phyloP scores from a whole-genome alignment of 2,797 vertebrate genomes.

The Pyrocephalus nanus region DNA sequence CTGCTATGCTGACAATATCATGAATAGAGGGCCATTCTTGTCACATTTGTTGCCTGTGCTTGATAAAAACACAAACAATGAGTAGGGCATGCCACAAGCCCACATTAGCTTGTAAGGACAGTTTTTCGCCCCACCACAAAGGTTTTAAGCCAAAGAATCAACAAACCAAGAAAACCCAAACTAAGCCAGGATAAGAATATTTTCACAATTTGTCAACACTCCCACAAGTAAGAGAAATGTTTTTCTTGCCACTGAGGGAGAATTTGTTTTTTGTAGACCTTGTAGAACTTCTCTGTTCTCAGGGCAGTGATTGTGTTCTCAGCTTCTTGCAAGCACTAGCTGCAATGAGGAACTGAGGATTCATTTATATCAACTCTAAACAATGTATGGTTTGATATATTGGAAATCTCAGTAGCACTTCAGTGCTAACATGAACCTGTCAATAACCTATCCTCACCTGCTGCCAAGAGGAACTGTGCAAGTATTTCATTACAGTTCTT shows the following conservation, averaged over 20 bases:
- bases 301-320: neutral
- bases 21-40: neutral
- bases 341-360: neutral
- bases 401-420: neutral
- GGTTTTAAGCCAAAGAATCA: neutral
- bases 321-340: neutral
- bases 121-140: neutral
- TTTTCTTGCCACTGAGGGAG: neutral
- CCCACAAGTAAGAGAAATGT: neutral
- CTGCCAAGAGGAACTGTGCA: neutral
- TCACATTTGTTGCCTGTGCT: neutral
- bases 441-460: neutral
- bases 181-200: neutral
- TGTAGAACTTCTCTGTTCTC: neutral
- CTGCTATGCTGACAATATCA: neutral
- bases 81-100: neutral
- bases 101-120: neutral
- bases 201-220: neutral
- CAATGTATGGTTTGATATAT: fast-evolving
- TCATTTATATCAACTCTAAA: neutral
- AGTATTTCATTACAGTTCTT: neutral
- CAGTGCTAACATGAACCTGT: neutral
- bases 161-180: neutral
- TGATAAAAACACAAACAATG: neutral
- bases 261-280: neutral